phyloP scores from a whole-genome alignment of 2,797 vertebrate genomes.

The Aulostomus chinensis region DNA sequence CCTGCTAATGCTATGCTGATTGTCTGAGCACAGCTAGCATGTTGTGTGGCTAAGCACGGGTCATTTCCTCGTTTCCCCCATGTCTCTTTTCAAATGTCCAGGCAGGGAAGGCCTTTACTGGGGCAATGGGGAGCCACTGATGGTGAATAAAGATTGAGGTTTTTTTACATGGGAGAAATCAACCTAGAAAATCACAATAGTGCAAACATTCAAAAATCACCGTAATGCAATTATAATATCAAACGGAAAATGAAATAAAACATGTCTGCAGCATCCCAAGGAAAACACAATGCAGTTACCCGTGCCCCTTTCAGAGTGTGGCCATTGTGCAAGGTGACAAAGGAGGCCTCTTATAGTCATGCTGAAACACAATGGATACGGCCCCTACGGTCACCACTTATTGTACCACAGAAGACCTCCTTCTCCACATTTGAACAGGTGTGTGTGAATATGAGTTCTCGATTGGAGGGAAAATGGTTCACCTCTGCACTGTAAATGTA shows the following conservation, averaged over 20 bases:
- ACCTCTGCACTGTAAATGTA: constrained; percentile 22
- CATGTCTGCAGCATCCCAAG: constrained; percentile 17
- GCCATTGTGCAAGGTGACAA: constrained; percentile 56
- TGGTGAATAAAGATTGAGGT: constrained; percentile 22
- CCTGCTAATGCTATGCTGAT: constrained; percentile 66
- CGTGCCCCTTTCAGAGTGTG: constrained; percentile 33
- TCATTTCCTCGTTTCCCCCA: constrained; percentile 72
- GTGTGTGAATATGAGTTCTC: constrained; percentile 4
- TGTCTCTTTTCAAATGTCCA: constrained; percentile 59
- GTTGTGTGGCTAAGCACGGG: constrained; percentile 64
- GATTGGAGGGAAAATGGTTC: constrained; percentile 26
- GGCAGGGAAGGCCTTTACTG: constrained; percentile 50
- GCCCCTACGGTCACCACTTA: constrained; percentile 48
- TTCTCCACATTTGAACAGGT: constrained; percentile 4
- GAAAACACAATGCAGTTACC: constrained; percentile 42
- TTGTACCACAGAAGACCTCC: constrained; percentile 44
- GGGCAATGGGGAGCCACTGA: constrained; percentile 31
- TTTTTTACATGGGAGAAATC: constrained; percentile 33
- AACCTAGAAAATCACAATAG: constrained; percentile 28
- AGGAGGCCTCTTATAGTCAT: constrained; percentile 40
- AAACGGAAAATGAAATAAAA: not conserved
- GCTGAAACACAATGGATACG: constrained; percentile 61
- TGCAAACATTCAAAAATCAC: constrained; percentile 8
- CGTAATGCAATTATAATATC: constrained; percentile 14
- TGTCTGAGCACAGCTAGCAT: constrained; percentile 59